Conservation (phyloP, 2,888 invertebrate genomes). For the Scaptomyza polygonia region DNA sequence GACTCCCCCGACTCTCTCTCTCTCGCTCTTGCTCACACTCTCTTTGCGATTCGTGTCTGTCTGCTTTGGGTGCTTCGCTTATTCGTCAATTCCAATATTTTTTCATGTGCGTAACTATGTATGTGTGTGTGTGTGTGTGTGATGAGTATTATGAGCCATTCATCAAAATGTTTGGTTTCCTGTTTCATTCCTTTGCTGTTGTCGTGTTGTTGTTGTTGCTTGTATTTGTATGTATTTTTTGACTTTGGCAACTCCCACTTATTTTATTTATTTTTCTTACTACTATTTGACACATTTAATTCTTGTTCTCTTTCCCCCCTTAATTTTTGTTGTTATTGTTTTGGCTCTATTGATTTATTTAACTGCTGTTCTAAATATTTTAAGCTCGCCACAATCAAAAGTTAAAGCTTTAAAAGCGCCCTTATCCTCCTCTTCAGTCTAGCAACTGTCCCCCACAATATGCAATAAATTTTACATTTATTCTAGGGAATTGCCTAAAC, state of each 20-base stretch:
- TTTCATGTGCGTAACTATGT: constrained; percentile 27
- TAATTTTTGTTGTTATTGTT: no score
- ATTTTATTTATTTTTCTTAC: constrained; percentile 32
- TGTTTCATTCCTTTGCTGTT: constrained; percentile 45
- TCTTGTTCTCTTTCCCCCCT: not conserved
- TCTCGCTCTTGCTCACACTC: constrained; percentile 5
- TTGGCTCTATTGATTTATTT: constrained; percentile 16
- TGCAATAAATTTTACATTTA: not conserved
- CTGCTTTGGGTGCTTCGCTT: constrained; percentile 74
- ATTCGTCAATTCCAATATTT: constrained; percentile 67
- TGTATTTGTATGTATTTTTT: constrained; percentile 31
- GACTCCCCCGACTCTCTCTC: constrained; percentile 19
- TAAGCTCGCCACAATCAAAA: not conserved
- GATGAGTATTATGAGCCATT: constrained; percentile 78
- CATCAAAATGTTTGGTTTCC: constrained; percentile 73
- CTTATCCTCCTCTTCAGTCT: no score
- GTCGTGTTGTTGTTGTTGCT: constrained; percentile 12
- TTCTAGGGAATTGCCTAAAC: not conserved
- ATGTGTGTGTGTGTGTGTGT: constrained; percentile 32
- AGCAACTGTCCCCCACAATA: constrained; percentile 5
- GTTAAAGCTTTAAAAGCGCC: not conserved
- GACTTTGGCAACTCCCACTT: constrained; percentile 82
- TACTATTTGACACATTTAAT: constrained; percentile 10
- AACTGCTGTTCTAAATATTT: constrained; percentile 4
- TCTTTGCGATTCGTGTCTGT: not conserved